Base-by-base conservation (phyloP, 2,113 vertebrate genomes). In the Erythrocercus mccallii region DNA sequence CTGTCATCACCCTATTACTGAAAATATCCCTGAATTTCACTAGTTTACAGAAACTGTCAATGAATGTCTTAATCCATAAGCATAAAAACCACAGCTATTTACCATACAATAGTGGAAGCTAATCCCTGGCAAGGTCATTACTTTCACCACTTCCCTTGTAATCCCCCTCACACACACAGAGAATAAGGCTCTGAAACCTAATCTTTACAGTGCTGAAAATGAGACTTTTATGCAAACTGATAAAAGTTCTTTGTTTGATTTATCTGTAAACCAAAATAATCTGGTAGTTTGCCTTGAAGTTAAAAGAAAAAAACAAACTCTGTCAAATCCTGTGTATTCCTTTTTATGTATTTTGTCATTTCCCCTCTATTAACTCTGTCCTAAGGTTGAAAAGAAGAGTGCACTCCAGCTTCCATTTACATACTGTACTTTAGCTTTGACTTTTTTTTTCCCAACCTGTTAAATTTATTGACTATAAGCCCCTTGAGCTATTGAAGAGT, bases 401-500 rank as follows among this genome's bases (percentile, higher is more conserved):
- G 69, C 66, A 92, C 78, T 93, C 91, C 95, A 92, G 65, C 64
- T 95, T 95, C 86, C 85, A 96, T 98, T 97, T 97, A 90, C 91
- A 96, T 98, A 96, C 88, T 87, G 42, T 74, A 66, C 91, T 95
- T 78, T 64, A 92, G 76, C 84, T 90, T 89, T 64, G 84, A 69
- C 88, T 97, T 92, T 83, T 95, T 54, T 54, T 95, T 89, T 88
- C 93, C 56, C 70, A 97, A 92, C 94, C 96, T 97, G 80, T 96
- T 97, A 96, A 97, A 97, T 98, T 97, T 97, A 97, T 96, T 97
- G 96, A 95, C 93, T 97, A 22, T 91, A 96, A 96, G 56, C 86
- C 95, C 95, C 95, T 94, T 96, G 85, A 96, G 95, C 95, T 96
- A 94, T 69, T 90, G 76, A 95, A 94, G 84, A 92, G 53, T 73